phyloP scores from a whole-genome alignment of 2,888 invertebrate genomes.

The Eupithecia exiguata region DNA sequence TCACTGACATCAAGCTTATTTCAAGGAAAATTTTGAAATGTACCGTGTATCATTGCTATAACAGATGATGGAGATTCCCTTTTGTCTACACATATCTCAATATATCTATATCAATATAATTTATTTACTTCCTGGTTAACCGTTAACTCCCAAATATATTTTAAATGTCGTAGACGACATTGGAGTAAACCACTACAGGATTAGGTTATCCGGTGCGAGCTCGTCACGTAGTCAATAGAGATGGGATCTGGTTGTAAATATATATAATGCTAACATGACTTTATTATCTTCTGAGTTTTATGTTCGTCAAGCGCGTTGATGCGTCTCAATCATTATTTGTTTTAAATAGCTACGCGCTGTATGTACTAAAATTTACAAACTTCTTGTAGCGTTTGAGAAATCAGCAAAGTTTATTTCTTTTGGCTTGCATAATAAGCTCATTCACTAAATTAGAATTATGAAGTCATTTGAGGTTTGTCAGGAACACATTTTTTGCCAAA shows the following conservation, averaged over 20 bases:
- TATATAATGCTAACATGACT: slow-evolving; percentile 41
- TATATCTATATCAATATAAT: slow-evolving; percentile 13
- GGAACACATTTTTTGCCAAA: background rate
- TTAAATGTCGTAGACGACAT: slow-evolving; percentile 45
- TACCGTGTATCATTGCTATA: too few species aligned
- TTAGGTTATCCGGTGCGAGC: slow-evolving; percentile 59
- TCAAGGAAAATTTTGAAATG: background rate
- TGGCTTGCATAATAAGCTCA: background rate
- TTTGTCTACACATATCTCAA: background rate
- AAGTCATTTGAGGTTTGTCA: background rate
- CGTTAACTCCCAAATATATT: slow-evolving; percentile 63
- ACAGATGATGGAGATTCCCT: background rate
- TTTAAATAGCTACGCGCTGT: too few species aligned
- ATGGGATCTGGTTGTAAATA: slow-evolving; percentile 28
- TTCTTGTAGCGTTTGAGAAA: background rate
- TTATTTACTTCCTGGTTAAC: slow-evolving; percentile 34
- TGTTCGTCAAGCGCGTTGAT: slow-evolving; percentile 37
- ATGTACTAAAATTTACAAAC: background rate
- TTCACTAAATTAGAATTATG: background rate
- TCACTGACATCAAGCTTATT: background rate
- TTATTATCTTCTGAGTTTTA: slow-evolving; percentile 47
- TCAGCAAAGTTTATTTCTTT: background rate
- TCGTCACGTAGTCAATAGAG: slow-evolving; percentile 32
- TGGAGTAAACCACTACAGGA: slow-evolving; percentile 57
- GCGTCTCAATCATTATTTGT: slow-evolving; percentile 23